Evolutionary conservation across 2,888 invertebrate genomes (phyloP).

Genomic region (Synergus umbraculus): DNA sequence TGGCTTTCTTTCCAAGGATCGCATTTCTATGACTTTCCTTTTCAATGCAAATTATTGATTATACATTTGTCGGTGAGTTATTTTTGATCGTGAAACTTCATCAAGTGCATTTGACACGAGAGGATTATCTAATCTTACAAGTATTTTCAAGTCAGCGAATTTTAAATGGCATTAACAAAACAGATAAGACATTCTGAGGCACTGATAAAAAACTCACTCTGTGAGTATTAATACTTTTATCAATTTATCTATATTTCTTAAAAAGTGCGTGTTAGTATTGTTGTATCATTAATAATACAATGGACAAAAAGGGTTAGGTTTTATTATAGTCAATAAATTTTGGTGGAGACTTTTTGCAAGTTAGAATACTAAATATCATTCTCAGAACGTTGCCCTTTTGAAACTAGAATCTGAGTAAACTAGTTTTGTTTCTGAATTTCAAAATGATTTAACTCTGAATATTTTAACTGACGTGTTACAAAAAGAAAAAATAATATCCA

Average conservation of each 20-base stretch:
- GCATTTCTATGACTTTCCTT: not conserved
- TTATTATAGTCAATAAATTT: not conserved
- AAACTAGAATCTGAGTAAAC: not conserved
- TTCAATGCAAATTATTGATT: conserved; percentile 25
- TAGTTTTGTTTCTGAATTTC: too few species aligned
- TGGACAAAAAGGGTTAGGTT: not conserved
- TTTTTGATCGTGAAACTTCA: not conserved
- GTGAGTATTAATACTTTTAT: not conserved
- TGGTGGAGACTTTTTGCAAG: too few species aligned
- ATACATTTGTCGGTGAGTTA: not conserved
- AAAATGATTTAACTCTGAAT: not conserved
- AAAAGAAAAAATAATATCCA: not conserved
- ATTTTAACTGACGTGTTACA: not conserved
- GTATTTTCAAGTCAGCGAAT: not conserved
- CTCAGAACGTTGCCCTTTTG: not conserved
- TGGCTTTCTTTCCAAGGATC: not conserved
- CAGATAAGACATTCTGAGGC: not conserved
- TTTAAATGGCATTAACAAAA: not conserved
- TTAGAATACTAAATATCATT: not conserved
- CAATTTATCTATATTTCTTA: too few species aligned
- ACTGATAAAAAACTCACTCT: too few species aligned
- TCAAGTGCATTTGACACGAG: conserved; percentile 1
- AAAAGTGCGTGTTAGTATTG: not conserved
- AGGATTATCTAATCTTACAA: conserved; percentile 11
- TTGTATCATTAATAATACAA: not conserved